These are phyloP conservation scores for Parus major DNA, from an alignment of 2,113 vertebrate genomes.

Conservation along the genomic window DNA sequence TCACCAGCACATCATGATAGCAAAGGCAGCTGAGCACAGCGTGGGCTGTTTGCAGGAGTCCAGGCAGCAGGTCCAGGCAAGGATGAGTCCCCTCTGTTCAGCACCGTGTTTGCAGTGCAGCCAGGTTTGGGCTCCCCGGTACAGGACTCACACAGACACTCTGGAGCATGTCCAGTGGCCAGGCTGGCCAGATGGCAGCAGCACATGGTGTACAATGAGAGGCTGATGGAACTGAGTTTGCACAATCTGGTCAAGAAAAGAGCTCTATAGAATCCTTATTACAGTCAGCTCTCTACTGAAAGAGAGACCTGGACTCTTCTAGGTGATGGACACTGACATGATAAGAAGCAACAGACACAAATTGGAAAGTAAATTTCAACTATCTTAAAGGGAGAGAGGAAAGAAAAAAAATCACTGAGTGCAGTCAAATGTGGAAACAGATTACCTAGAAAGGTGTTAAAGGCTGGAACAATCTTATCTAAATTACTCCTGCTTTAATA, in stretches of 20 bases:
- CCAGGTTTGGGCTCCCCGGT: fast-evolving
- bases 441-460: background rate
- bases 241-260: background rate
- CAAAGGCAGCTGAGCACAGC: background rate
- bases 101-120: fast-evolving
- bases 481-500: background rate
- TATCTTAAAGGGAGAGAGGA: background rate
- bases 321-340: background rate
- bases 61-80: background rate
- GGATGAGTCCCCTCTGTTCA: background rate
- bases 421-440: background rate
- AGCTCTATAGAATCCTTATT: background rate
- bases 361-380: background rate
- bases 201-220: fast-evolving
- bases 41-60: background rate
- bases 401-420: background rate
- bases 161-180: background rate
- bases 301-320: background rate
- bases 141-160: background rate
- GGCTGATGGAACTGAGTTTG: background rate
- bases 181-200: background rate
- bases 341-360: background rate
- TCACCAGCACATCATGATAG: fast-evolving
- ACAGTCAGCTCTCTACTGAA: background rate
- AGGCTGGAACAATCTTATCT: background rate